A percentile compares a stretch with the other conserved stretches of the same genome.
These are phyloP conservation scores for Hartigia nigra DNA, from an alignment of 2,888 invertebrate genomes.

Conservation along the genomic window DNA sequence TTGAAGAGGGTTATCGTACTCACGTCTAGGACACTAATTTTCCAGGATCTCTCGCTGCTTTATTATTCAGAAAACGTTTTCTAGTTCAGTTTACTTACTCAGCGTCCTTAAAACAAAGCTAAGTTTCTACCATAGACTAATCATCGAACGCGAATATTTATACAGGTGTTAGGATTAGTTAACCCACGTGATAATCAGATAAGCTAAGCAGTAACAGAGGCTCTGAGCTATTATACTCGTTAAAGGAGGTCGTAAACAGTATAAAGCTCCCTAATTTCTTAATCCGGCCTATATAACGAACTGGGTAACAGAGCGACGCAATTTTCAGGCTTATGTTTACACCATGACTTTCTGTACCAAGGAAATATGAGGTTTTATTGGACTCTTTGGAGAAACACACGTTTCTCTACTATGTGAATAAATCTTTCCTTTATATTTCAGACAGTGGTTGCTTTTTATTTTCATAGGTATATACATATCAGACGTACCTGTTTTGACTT, in stretches of 20 bases:
- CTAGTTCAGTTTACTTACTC: not conserved
- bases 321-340: not conserved
- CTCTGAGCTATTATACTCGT: constrained; percentile 25
- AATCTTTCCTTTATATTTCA: not conserved
- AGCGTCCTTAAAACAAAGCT: not conserved
- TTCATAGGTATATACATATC: not conserved
- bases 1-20: constrained; percentile 23
- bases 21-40: constrained; percentile 10
- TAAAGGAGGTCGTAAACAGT: constrained; percentile 34
- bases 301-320: not conserved
- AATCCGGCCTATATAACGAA: constrained; percentile 31
- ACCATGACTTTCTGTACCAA: not conserved
- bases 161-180: constrained; percentile 2
- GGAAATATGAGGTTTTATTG: not conserved
- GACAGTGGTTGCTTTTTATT: not conserved
- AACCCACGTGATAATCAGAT: constrained; percentile 11
- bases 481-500: not conserved
- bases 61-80: not conserved
- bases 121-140: not conserved
- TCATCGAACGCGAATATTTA: not conserved
- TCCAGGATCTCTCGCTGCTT: not conserved
- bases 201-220: constrained; percentile 3
- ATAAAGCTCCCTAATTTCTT: constrained; percentile 37
- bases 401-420: not conserved
- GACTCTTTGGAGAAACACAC: not conserved